Conservation (phyloP, 2,113 vertebrate species). For the Rhineura floridana region DNA sequence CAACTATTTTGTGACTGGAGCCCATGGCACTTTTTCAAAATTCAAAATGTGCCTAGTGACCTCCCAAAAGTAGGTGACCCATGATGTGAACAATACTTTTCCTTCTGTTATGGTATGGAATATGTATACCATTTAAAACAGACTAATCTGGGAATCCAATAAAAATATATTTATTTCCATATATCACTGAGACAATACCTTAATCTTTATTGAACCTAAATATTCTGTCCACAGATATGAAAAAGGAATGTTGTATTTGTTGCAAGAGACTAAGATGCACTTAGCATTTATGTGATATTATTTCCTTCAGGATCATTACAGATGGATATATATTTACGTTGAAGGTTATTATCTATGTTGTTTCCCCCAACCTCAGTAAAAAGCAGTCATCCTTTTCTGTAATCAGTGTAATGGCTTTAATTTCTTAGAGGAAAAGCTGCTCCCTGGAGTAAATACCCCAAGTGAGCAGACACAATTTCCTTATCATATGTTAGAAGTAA, state of each 20-base stretch:
- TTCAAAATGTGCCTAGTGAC: no score
- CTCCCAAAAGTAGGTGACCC: no score
- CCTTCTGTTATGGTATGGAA: not conserved
- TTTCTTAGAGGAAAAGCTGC: slow-evolving; percentile 50
- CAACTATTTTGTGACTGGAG: no score
- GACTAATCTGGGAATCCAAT: not conserved
- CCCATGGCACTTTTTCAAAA: no score
- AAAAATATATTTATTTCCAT: not conserved
- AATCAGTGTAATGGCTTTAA: slow-evolving; percentile 60
- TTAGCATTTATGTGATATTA: not conserved
- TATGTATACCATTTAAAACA: not conserved
- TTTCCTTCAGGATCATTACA: slow-evolving; percentile 42
- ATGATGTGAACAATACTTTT: not conserved
- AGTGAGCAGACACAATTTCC: slow-evolving; percentile 56
- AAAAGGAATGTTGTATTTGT: no score
- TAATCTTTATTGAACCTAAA: not conserved
- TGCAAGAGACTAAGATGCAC: slow-evolving; percentile 9
- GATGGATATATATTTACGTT: slow-evolving; percentile 17
- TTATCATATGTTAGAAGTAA: slow-evolving; percentile 48
- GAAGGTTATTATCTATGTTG: not conserved
- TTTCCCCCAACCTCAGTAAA: slow-evolving; percentile 10
- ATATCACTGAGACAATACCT: not conserved
- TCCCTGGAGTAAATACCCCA: slow-evolving; percentile 34
- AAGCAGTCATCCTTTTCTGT: slow-evolving; percentile 27
- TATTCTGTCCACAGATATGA: not conserved